Base-by-base conservation (phyloP, 1,140 invertebrate species). In the Brachionus sp. region DNA sequence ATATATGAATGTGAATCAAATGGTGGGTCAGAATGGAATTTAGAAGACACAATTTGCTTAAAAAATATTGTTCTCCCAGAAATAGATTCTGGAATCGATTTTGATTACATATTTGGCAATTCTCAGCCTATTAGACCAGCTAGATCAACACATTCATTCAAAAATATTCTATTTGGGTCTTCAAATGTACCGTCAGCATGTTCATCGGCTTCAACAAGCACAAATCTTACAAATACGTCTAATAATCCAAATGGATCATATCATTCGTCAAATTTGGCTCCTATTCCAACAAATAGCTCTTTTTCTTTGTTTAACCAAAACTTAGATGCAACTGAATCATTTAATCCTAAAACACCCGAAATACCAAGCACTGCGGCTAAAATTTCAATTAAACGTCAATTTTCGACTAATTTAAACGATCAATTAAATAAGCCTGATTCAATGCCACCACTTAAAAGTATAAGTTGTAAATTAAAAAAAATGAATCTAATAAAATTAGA, bases 1-100 rank as follows among this genome's bases (percentile, higher is more conserved):
- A 97, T 99, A 84, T 98, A 97, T 90, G 97, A 99, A 89, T 99
- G 97, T 88, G 97, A 99, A 90, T 97, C 95, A 84, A 97, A 95
- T 33, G 88, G 97, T 82, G 97, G 90, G 10, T 92, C 92, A n/a
- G 96, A 98, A 87, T 99, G 97, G 97, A 92, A 96, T n/a, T 89
- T 97, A n/a, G 97, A 99, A 88, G 97, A 99, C 86, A 96, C 86
- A 0, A 89, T 91, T 73, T 86, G 88, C 62, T 85, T 90, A 70
- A 82, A 44, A 29, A 84, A 84, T 19, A 82, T 77, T 85, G 68
- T 42, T 37, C 33, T 86, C 6, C 77, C 46, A 13, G 77, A 80
- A 29, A 80, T 80, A 33, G 50, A 80, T 16, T 35, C 44, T n/a
- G 44, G 62, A 12, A 68, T 64, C 39, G 64, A 70, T 29, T 64